A percentile compares a stretch with the other conserved stretches of the same genome.
Evolutionary conservation across 2,797 vertebrate species (phyloP).

Genomic region (Ptychobarbus kaznakovi): DNA sequence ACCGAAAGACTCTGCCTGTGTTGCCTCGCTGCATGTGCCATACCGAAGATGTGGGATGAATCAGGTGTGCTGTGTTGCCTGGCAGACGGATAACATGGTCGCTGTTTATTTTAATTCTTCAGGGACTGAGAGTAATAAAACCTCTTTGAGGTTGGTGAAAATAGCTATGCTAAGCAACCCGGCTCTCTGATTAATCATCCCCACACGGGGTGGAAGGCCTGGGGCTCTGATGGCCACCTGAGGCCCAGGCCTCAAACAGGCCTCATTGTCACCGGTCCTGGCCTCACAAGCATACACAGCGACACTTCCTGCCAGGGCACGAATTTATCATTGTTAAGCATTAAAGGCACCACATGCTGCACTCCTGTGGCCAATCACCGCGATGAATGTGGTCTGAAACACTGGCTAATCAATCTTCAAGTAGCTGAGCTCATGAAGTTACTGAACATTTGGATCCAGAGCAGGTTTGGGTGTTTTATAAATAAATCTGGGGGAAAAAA

Average conservation of each 20-base stretch:
- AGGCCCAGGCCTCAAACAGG: slow-evolving; percentile 60
- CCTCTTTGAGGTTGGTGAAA: slow-evolving; percentile 64
- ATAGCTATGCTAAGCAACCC: slow-evolving; percentile 40
- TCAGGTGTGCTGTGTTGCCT: slow-evolving; percentile 44
- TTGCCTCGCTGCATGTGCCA: slow-evolving; percentile 15
- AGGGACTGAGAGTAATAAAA: slow-evolving; percentile 62
- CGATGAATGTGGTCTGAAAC: slow-evolving; percentile 45
- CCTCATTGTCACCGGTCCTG: slow-evolving; percentile 58
- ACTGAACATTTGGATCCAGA: slow-evolving; percentile 39
- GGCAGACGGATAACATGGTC: slow-evolving; percentile 54
- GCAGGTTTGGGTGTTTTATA: slow-evolving; percentile 41
- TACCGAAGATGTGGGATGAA: slow-evolving; percentile 28
- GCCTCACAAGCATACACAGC: slow-evolving; percentile 22
- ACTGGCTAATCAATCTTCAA: slow-evolving; percentile 60
- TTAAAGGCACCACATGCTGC: slow-evolving; percentile 28
- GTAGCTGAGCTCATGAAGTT: slow-evolving; percentile 51
- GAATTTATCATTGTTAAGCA: slow-evolving; percentile 57
- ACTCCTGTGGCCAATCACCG: slow-evolving; percentile 34
- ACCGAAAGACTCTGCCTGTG: slow-evolving; percentile 24
- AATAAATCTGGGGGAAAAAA: slow-evolving; percentile 15
- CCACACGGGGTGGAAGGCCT: slow-evolving; percentile 61
- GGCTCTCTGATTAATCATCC: slow-evolving; percentile 70
- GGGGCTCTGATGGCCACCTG: slow-evolving; percentile 50
- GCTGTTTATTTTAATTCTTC: slow-evolving; percentile 67
- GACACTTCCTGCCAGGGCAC: slow-evolving; percentile 53